Conservation (phyloP, 2,888 invertebrate genomes). For the Lasioglossum morio region DNA sequence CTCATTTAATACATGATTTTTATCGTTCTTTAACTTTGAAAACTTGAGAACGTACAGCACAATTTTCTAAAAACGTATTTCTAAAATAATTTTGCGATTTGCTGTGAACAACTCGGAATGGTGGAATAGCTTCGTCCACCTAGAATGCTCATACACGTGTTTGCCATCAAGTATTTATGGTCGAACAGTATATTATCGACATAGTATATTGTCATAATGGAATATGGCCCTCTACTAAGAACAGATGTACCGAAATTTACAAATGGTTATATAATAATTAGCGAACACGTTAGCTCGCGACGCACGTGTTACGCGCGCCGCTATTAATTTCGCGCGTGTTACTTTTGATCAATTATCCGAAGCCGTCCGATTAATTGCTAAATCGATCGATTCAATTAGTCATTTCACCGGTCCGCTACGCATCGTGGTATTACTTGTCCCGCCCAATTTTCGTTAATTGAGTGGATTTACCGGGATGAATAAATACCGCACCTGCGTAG, state of each 20-base stretch:
- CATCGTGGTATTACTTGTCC: neutral
- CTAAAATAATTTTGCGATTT: neutral
- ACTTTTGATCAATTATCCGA: conserved; percentile 36
- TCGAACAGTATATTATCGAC: neutral
- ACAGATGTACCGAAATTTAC: conserved; percentile 7
- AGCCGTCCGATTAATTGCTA: conserved; percentile 26
- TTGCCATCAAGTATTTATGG: neutral
- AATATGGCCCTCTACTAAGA: neutral
- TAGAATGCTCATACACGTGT: neutral
- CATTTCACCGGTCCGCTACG: conserved; percentile 25
- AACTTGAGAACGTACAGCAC: no score
- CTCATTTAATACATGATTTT: no score
- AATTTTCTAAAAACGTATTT: no score
- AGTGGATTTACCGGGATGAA: conserved; percentile 14
- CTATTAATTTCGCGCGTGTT: conserved; percentile 24
- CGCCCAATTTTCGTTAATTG: conserved; percentile 43
- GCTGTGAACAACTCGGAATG: neutral
- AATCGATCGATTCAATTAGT: conserved; percentile 37
- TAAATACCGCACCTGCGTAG: neutral
- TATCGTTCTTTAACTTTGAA: no score
- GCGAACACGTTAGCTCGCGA: neutral
- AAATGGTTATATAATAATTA: conserved; percentile 12
- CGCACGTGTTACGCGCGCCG: conserved; percentile 12
- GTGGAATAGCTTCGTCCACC: neutral
- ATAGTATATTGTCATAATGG: neutral